Evolutionary conservation across 2,888 invertebrate species (phyloP).

Genomic region (Catocala sponsa): DNA sequence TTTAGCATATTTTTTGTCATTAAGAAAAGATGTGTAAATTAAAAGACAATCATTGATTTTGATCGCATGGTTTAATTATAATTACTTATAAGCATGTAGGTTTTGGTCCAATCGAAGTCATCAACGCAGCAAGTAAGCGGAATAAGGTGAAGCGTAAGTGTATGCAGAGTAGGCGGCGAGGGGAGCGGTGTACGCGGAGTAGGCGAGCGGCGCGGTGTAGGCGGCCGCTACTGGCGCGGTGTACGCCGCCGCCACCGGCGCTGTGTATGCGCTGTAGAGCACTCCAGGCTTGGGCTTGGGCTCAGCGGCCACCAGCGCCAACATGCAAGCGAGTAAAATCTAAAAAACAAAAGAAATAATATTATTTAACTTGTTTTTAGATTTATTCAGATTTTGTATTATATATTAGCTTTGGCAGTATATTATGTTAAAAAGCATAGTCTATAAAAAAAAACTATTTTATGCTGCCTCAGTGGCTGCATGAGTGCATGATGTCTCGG

Average conservation of each 20-base stretch:
- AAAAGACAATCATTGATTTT: too few relatives aligned
- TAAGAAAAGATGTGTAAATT: too few relatives aligned
- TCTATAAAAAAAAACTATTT: too few relatives aligned
- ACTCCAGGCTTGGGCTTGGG: conserved; percentile 74
- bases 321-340: conserved; percentile 80
- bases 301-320: conserved; percentile 75
- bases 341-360: conserved; percentile 53
- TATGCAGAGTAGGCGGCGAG: conserved; percentile 66
- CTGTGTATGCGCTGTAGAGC: conserved; percentile 66
- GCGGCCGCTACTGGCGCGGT: conserved; percentile 73
- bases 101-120: conserved; percentile 18
- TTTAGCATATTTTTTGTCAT: too few relatives aligned
- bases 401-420: too few relatives aligned
- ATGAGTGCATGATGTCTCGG: too few relatives aligned
- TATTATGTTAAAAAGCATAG: too few relatives aligned
- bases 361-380: too few relatives aligned
- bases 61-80: too few relatives aligned
- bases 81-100: neutral
- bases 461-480: too few relatives aligned
- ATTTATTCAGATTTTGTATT: too few relatives aligned
- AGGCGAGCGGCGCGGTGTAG: conserved; percentile 72
- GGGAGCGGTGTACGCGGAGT: conserved; percentile 68
- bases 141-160: conserved; percentile 62
- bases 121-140: conserved; percentile 58
- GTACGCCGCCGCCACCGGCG: conserved; percentile 61